Percentiles rank a stretch among this genome's conserved stretches.
These are phyloP conservation scores for Cactoblastis cactorum DNA, from an alignment of 2,888 invertebrate genomes.

Conservation along the genomic window DNA sequence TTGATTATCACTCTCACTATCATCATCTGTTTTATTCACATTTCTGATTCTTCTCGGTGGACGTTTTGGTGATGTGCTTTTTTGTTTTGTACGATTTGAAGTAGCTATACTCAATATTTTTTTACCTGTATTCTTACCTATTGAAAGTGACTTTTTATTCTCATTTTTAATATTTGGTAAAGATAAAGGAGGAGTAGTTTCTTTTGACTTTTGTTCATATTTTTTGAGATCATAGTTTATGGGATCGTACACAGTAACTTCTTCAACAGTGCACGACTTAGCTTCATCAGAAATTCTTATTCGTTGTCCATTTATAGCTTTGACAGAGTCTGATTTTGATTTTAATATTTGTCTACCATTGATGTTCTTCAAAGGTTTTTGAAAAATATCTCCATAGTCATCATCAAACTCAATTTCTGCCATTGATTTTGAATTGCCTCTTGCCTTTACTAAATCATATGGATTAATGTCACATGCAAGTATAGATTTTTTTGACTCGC, in stretches of 20 bases:
- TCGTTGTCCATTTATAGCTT: constrained; percentile 84
- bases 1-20: constrained; percentile 74
- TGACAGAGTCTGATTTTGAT: constrained; percentile 70
- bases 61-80: constrained; percentile 80
- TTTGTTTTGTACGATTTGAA: constrained; percentile 62
- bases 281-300: constrained; percentile 81
- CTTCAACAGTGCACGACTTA: constrained; percentile 55
- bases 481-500: constrained; percentile 82
- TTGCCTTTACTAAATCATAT: constrained; percentile 86
- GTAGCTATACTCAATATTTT: constrained; percentile 48
- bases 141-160: constrained; percentile 51
- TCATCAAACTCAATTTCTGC: constrained; percentile 77
- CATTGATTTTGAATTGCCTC: constrained; percentile 63
- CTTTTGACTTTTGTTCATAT: constrained; percentile 54
- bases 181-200: constrained; percentile 47
- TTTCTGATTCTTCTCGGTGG: constrained; percentile 80
- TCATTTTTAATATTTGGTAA: constrained; percentile 72
- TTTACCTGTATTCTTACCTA: constrained; percentile 59
- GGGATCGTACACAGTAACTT: constrained; percentile 68
- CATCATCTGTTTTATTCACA: constrained; percentile 61
- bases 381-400: constrained; percentile 64
- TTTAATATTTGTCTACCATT: constrained; percentile 48
- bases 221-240: constrained; percentile 72
- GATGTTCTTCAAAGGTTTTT: constrained; percentile 53
- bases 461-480: constrained; percentile 91